Conservation (phyloP, 1,140 invertebrate genomes). For the Platorchestia sp. region DNA sequence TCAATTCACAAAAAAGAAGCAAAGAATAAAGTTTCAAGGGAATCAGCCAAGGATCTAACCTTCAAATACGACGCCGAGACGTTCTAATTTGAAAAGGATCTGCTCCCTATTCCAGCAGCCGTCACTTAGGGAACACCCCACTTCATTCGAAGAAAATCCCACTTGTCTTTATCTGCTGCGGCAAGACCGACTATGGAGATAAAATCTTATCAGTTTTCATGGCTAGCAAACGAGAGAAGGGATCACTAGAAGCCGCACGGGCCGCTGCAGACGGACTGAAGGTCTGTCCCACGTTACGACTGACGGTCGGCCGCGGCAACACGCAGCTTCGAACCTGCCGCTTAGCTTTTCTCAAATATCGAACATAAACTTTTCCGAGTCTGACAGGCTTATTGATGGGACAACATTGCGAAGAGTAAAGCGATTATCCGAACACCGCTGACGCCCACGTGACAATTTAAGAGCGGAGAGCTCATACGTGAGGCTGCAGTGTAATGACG, state of each 20-base stretch:
- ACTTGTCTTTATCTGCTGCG: background rate
- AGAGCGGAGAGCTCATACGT: background rate
- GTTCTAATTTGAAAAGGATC: background rate
- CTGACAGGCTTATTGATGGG: background rate
- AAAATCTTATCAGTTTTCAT: slow-evolving; percentile 10
- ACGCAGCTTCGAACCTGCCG: background rate
- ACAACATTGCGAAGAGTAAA: background rate
- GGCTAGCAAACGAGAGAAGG: background rate
- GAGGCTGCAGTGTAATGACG: slow-evolving; percentile 2
- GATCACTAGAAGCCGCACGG: background rate
- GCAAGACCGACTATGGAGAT: background rate
- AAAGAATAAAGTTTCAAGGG: background rate
- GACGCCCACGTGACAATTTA: background rate
- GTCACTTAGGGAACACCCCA: background rate
- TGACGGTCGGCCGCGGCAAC: background rate
- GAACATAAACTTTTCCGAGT: background rate
- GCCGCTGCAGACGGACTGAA: background rate
- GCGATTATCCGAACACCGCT: background rate
- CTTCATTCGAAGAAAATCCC: background rate
- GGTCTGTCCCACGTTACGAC: background rate
- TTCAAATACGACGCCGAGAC: background rate
- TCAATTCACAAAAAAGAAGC: background rate
- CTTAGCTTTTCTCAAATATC: background rate
- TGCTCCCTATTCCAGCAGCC: background rate
- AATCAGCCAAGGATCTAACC: slow-evolving; percentile 33